Base-by-base conservation (phyloP, 1,140 invertebrate genomes). In the Philopotamus ludificatus region DNA sequence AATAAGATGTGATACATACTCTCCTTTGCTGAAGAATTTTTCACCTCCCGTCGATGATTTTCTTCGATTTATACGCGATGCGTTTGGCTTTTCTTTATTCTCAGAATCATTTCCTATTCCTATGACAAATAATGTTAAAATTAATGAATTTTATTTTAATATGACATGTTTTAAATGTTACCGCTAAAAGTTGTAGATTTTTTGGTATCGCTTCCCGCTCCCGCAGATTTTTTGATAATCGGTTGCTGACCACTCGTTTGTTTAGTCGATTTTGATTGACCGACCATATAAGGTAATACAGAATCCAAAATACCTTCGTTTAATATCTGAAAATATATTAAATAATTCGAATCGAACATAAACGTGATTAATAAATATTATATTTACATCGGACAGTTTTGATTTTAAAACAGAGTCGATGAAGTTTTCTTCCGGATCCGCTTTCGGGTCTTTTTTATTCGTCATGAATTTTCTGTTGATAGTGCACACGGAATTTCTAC, bases 291-390 rank as follows among this genome's bases (percentile, higher is more conserved):
- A 0, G 89, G 87, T 8, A 91, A 73, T 60, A 91, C 86, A 0
- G 89, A 91, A 75, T 92, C 90, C 18, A 92, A 75, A 60, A 92
- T 82, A 20, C 89, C 89, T 78, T 91, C 89, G 49, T 89, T 87
- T 55, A 91, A 81, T 3, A 90, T 83, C 79, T 87, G 79, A 61
- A 83, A 83, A 53, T 58, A 15, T 49, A 60, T 50, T 45, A 60
- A 41, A 44, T 10, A 42, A 21, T 44, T n/a, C 44, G 44, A 9
- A n/a, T 34, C 4, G 28, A 34, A 34, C 44, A 47, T 47, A 8
- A 47, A 60, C 42, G n/a, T n/a, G n/a, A n/a, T n/a, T n/a, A 20
- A 28, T 42, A 47, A 39, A 55, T 55, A 57, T 53, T 54, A 10
- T 47, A 20, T 23, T 66, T 62, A 71, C 63, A 34, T 73, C 75